A percentile compares a stretch with the other conserved stretches of the same genome.
Conservation (phyloP, 2,888 invertebrate species). For the Oligia strigilis region DNA sequence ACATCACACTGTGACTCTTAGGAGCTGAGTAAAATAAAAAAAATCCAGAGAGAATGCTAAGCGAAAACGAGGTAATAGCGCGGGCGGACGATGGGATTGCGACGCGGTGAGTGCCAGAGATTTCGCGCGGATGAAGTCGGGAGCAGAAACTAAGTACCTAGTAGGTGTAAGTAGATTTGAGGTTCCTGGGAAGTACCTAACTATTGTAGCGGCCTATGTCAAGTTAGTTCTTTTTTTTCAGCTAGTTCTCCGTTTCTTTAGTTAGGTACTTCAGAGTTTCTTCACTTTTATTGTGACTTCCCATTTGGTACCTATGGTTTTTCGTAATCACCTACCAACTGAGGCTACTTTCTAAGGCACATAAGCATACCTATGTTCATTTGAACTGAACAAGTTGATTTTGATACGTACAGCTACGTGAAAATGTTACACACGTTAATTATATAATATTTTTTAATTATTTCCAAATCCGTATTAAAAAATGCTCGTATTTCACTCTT, state of each 20-base stretch:
- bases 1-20: neutral
- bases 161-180: too few relatives aligned
- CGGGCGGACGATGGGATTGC: neutral
- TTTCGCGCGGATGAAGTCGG: too few relatives aligned
- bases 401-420: too few relatives aligned
- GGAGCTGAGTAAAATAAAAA: neutral
- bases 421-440: neutral
- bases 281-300: neutral
- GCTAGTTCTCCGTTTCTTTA: too few relatives aligned
- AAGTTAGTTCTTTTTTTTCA: neutral
- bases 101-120: neutral
- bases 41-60: neutral
- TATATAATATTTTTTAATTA: neutral
- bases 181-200: neutral
- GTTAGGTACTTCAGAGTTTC: neutral
- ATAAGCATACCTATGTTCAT: too few relatives aligned
- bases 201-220: neutral
- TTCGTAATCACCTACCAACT: neutral
- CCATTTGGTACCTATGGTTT: neutral
- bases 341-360: neutral
- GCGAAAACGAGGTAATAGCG: neutral
- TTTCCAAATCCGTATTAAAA: neutral
- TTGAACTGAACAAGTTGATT: neutral
- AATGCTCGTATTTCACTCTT: constrained; percentile 25
- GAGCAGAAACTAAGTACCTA: too few relatives aligned